Percentiles rank a stretch among this genome's conserved stretches.
These are phyloP conservation scores for Tamandua tetradactyla DNA, from an alignment of 2,797 vertebrate genomes.

Conservation along the genomic window DNA sequence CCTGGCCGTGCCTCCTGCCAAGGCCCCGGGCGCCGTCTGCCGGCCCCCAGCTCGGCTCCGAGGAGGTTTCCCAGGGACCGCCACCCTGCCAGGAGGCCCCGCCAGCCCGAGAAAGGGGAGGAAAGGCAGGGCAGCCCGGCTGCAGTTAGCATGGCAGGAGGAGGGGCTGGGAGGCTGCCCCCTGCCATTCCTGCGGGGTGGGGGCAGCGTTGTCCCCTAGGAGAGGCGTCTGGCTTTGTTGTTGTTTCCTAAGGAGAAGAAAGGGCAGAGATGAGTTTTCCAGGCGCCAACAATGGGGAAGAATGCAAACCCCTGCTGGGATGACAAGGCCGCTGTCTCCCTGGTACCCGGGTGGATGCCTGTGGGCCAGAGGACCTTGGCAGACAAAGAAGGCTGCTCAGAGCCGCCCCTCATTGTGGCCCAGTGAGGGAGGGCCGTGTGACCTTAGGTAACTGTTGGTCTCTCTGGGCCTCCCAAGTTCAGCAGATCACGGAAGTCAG, in stretches of 20 bases:
- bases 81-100: background rate
- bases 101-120: background rate
- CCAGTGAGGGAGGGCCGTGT: background rate
- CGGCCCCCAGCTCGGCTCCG: background rate
- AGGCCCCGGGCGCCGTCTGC: constrained; percentile 56
- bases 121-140: constrained; percentile 48
- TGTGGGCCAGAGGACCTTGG: background rate
- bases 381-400: background rate
- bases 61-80: constrained; percentile 23
- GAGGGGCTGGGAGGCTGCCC: constrained; percentile 59
- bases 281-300: constrained; percentile 49
- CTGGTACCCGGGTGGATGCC: background rate
- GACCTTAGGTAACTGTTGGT: background rate
- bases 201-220: constrained; percentile 41
- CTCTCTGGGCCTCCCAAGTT: background rate
- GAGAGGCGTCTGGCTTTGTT: constrained; percentile 71
- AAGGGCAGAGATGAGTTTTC: constrained; percentile 62
- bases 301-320: constrained; percentile 69
- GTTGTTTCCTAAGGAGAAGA: constrained; percentile 73
- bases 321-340: constrained; percentile 47
- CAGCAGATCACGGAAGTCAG: rapidly evolving
- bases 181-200: background rate
- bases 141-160: constrained; percentile 71
- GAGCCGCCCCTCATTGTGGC: background rate
- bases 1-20: constrained; percentile 3